Evolutionary conservation across 2,113 vertebrate genomes (phyloP).

Genomic region (Prunella himalayana): DNA sequence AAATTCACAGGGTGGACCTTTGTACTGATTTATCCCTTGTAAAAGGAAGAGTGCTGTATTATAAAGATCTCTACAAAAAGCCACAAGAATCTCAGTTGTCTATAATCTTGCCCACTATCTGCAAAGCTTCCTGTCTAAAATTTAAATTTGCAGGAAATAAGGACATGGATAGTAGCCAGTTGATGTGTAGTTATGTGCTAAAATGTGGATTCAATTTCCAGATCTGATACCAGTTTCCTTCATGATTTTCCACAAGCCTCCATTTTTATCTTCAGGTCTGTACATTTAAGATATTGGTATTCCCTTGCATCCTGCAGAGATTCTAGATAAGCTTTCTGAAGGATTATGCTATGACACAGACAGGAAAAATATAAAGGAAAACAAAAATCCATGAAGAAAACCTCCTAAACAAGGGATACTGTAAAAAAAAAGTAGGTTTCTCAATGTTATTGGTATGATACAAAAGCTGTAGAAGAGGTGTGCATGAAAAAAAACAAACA

Average conservation of each 20-base stretch:
- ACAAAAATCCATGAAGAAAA: neutral
- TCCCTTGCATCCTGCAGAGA: neutral
- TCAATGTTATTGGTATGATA: neutral
- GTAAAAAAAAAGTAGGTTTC: neutral
- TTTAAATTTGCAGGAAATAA: conserved; percentile 7
- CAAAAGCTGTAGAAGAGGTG: neutral
- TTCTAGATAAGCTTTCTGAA: neutral
- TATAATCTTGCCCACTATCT: neutral
- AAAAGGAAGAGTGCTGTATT: neutral
- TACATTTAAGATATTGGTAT: neutral
- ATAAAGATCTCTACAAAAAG: neutral
- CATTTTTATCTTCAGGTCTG: neutral
- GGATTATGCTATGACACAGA: neutral
- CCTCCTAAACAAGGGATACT: neutral
- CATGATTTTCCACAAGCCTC: neutral
- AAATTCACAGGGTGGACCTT: neutral
- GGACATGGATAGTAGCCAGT: neutral
- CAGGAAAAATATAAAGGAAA: neutral
- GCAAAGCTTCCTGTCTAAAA: neutral
- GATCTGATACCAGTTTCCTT: conserved; percentile 6
- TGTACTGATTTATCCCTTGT: neutral
- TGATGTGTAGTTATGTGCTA: neutral
- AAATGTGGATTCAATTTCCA: conserved; percentile 3
- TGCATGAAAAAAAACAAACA: neutral
- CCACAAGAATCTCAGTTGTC: neutral